Evolutionary conservation across 2,888 invertebrate species (phyloP), one percentile per base, ranked within the genome.

Genomic region (Mactromeris polynyma): DNA sequence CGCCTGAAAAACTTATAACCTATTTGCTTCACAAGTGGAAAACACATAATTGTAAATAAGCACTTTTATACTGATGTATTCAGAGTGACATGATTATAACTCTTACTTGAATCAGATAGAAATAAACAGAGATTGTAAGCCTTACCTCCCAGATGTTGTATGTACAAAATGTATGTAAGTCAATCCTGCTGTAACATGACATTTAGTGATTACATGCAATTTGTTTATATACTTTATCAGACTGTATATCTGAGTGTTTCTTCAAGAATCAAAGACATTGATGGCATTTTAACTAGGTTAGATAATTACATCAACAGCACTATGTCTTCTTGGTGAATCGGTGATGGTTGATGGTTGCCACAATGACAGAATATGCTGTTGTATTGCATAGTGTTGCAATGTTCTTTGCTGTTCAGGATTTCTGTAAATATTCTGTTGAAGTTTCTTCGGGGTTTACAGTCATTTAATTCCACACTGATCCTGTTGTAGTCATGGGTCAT

Each of bases 211-310:
- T 11, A 17, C 19, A 36, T 73, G 14, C 73, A 73, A 73, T 73
- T 73, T 73, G 73, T 73, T 73, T 36, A 36, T 73, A 36, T 26
- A 73, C 36, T 17, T 36, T 73, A 73, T 73, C 73, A 36, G 31
- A 73, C 19, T 14, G 11, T 73, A 11, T 73, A 73, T 73, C 73
- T 19, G 58, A 73, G 31, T 73, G 73, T 33, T 69, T 33, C 36
- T 73, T 73, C 73, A 36, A 36, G 36, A 73, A 33, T 73, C 73
- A 73, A 73, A 73, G 33, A 73, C 73, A 73, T 73, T 73, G 19
- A 73, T 73, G 31, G 36, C 73, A 73, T 73, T 73, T 36, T 73
- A 73, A 73, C 73, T 73, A 26, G 73, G 36, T 73, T 36, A 73
- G 58, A 64, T 64, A 64, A 64, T 64, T 64, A 26, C 58, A 64